Conservation (phyloP, 2,888 invertebrate genomes). For the Lacanobia wlatinum region DNA sequence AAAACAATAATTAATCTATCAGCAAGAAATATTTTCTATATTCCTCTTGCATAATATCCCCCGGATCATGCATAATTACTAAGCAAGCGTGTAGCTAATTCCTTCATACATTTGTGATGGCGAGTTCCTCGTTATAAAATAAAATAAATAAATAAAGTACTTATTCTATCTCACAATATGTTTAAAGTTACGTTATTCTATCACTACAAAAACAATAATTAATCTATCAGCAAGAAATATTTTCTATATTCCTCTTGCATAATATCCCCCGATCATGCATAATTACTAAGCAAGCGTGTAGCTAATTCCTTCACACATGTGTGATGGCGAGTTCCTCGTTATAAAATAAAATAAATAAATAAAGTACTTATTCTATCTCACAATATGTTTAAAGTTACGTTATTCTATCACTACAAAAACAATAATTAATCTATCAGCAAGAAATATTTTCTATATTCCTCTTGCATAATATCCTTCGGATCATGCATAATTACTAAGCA, state of each 20-base stretch:
- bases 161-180: no score
- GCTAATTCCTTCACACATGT: constrained; percentile 21
- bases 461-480: background rate
- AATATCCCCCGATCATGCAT: background rate
- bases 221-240: background rate
- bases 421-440: background rate
- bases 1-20: background rate
- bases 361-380: no score
- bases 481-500: constrained; percentile 1
- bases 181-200: no score
- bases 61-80: constrained; percentile 1
- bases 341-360: no score
- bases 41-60: constrained; percentile 5
- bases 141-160: no score
- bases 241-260: background rate
- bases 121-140: constrained; percentile 30
- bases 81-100: constrained; percentile 13
- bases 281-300: constrained; percentile 5
- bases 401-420: background rate
- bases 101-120: constrained; percentile 25
- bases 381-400: no score
- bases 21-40: background rate
- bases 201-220: background rate
- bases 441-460: background rate
- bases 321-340: constrained; percentile 33